phyloP scores from a whole-genome alignment of 2,113 vertebrate genomes.

The Siphamia tubifer region DNA sequence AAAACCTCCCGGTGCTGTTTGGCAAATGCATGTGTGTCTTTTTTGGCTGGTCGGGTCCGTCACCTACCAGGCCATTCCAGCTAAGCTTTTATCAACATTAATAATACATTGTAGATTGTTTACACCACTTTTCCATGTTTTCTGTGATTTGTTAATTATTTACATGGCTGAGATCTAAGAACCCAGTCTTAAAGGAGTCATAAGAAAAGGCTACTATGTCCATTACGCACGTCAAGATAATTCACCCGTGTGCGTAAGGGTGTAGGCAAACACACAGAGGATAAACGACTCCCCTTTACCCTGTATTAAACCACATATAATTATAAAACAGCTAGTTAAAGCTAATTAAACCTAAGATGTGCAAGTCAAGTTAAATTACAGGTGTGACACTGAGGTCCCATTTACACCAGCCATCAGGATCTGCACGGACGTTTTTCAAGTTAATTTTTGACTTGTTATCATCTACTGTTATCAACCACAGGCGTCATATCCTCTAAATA shows the following conservation, averaged over 20 bases:
- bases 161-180: constrained; percentile 13
- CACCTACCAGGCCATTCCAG: constrained; percentile 65
- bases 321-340: background rate
- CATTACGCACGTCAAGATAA: background rate
- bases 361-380: constrained; percentile 9
- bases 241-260: background rate
- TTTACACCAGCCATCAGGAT: background rate
- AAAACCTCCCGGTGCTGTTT: constrained; percentile 38
- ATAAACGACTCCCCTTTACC: background rate
- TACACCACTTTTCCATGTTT: constrained; percentile 53
- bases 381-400: background rate
- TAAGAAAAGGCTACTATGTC: background rate
- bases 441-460: constrained; percentile 16
- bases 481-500: constrained; percentile 2
- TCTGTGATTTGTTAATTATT: constrained; percentile 70
- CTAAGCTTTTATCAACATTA: constrained; percentile 75
- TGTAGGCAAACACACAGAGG: background rate
- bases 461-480: constrained; percentile 1
- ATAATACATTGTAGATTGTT: constrained; percentile 73
- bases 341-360: background rate
- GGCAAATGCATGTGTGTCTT: constrained; percentile 20
- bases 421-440: background rate
- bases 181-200: constrained; percentile 18
- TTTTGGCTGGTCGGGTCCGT: constrained; percentile 50
- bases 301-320: background rate